These are phyloP conservation scores for Sylvicola cinctus DNA, from an alignment of 2,888 invertebrate genomes.

Conservation along the genomic window DNA sequence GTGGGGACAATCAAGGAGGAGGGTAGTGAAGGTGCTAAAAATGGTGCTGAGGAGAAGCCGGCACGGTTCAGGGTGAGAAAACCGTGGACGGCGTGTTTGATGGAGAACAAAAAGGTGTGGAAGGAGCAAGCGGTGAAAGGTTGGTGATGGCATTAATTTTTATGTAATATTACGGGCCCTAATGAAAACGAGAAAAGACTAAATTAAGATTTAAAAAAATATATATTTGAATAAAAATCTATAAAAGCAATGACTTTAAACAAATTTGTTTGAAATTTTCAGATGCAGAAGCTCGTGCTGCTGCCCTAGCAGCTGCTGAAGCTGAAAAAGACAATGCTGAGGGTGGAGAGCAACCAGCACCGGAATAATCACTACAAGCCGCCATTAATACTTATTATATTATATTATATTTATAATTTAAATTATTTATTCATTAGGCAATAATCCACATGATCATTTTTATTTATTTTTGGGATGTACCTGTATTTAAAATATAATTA, in stretches of 20 bases:
- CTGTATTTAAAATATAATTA: too few relatives aligned
- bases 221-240: too few relatives aligned
- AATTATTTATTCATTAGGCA: too few relatives aligned
- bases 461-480: too few relatives aligned
- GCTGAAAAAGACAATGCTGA: slow-evolving; percentile 4
- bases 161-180: neutral
- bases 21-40: slow-evolving; percentile 11
- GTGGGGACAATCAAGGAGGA: slow-evolving; percentile 15
- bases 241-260: neutral
- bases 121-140: slow-evolving; percentile 60
- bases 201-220: too few relatives aligned
- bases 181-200: too few relatives aligned
- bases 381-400: neutral
- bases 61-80: slow-evolving; percentile 45
- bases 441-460: too few relatives aligned
- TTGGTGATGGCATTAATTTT: slow-evolving; percentile 14
- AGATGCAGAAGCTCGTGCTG: slow-evolving; percentile 13
- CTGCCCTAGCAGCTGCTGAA: slow-evolving; percentile 6
- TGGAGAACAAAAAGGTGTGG: slow-evolving; percentile 67
- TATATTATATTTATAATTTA: neutral
- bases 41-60: slow-evolving; percentile 19
- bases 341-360: slow-evolving; percentile 1
- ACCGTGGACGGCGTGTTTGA: slow-evolving; percentile 59
- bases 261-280: slow-evolving; percentile 6
- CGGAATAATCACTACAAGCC: too few relatives aligned